Evolutionary conservation across 1,140 invertebrate species (phyloP), one percentile per base, ranked within the genome.

Genomic region (Aricia agestis): DNA sequence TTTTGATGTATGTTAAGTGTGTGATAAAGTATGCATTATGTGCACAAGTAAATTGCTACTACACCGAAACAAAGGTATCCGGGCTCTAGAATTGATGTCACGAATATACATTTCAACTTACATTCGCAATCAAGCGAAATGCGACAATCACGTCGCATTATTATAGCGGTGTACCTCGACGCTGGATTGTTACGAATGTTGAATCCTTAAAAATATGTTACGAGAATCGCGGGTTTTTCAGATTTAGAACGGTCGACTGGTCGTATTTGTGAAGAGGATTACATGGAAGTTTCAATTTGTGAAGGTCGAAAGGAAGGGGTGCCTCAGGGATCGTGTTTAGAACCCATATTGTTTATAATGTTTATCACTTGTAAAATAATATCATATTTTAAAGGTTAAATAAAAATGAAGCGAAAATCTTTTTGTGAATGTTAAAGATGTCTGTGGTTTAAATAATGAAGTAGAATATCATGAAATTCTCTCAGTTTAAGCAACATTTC

Each of bases 91-190:
- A 63, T 63, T 31, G 17, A 63, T 25, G 59, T 63, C 59, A 63
- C 59, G 19, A 63, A 63, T 63, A 25, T 25, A 19, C 59, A 19
- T 18, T 25, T 63, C 59, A 19, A 63, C 59, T 63, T 63, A 52
- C 59, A 63, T 63, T 63, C 59, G 59, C 59, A 63, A 63, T 63
- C 59, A 19, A 63, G 59, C 18, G 19, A 19, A 63, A 10, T 25
- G 19, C 59, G 59, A 63, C 59, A 19, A 19, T 63, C 59, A 19
- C 59, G 19, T 31, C 18, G 59, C 59, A 3, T 3, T 13, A 63
- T 18, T 63, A 18, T 13, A 59, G 9, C 1, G 17, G n/a, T 2
- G 18, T 19, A 63, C 45, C 45, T 15, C 10, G 11, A 13, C 25
- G 25, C 11, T 15, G 45, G 18, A 63, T 19, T 63, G 59, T 63